Evolutionary conservation across 2,888 invertebrate genomes (phyloP).

Genomic region (Caenorhabditis angaria): DNA sequence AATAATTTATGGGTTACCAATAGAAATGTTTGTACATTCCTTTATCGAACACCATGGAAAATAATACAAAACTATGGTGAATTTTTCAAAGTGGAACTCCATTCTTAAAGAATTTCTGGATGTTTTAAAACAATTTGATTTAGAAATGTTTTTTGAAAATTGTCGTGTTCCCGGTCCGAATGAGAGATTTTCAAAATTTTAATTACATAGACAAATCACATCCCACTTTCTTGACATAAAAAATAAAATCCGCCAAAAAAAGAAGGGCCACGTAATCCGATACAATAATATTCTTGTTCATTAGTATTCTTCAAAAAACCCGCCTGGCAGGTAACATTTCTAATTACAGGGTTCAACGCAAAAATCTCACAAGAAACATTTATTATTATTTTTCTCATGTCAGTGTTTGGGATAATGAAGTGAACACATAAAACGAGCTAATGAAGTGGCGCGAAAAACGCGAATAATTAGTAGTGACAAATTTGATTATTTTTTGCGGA

Average conservation of each 20-base stretch:
- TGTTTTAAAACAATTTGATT: too few relatives aligned
- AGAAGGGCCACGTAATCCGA: background rate
- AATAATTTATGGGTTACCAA: background rate
- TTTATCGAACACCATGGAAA: too few relatives aligned
- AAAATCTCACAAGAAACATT: too few relatives aligned
- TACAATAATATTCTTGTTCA: background rate
- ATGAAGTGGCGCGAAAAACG: background rate
- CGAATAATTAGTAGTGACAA: background rate
- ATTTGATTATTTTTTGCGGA: background rate
- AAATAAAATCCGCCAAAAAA: background rate
- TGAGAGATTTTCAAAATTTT: too few relatives aligned
- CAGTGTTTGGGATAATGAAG: slow-evolving; percentile 6
- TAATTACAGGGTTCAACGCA: background rate
- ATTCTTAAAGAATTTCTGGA: too few relatives aligned
- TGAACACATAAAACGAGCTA: background rate
- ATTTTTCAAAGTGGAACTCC: too few relatives aligned
- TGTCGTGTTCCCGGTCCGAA: too few relatives aligned
- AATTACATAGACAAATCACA: too few relatives aligned
- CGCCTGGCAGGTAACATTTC: background rate
- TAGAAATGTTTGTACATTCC: background rate
- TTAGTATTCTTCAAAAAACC: background rate
- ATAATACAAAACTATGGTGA: too few relatives aligned
- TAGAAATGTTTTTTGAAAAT: too few relatives aligned
- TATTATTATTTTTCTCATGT: background rate
- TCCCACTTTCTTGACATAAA: too few relatives aligned